Base-by-base conservation (phyloP, 2,113 vertebrate genomes). In the Aptenodytes forsteri region DNA sequence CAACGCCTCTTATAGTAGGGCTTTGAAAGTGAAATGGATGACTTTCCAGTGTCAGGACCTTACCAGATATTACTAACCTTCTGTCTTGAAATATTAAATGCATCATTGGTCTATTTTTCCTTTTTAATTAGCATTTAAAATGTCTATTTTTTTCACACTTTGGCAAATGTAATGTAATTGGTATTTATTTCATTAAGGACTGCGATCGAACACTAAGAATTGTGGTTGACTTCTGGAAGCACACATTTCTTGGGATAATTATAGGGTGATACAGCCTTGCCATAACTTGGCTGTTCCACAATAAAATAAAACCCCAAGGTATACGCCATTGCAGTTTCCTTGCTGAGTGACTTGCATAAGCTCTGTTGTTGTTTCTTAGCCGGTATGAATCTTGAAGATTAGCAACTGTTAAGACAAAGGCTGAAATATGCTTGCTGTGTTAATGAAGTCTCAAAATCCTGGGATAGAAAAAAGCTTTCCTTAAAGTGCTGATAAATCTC, bases 391-490 rank as follows among this genome's bases (percentile, higher is more conserved):
- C 83, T 87, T 84, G 42, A 75, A 83, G 83, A 93, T 95, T 94
- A 97, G 50, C 72, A 93, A 0, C 69, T 56, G 59, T 46, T 69
- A 83, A 90, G 59, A 92, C 58, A 85, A 82, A 65, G 55, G n/a
- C 67, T 86, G 75, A 94, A 96, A 76, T 83, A 72, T 55, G 30
- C 72, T 87, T 89, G 42, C n/a, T 82, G 61, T 73, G 38, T 71
- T 97, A 95, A 96, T 79, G 58, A 93, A 95, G 52, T 64, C 89
- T 95, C 67, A 73, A 82, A 96, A 87, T 70, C 13, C 0, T 5
- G 0, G 30, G 47, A 50, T 6, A 44, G 79, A 77, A 77, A 64
- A 90, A 70, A 34, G 15, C n/a, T 83, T 86, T 72, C 8, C 9
- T 62, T 73, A 62, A 62, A 65, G 42, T 55, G 20, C 44, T 91